Conservation (phyloP, 2,113 vertebrate species). For the Heterotis niloticus region DNA sequence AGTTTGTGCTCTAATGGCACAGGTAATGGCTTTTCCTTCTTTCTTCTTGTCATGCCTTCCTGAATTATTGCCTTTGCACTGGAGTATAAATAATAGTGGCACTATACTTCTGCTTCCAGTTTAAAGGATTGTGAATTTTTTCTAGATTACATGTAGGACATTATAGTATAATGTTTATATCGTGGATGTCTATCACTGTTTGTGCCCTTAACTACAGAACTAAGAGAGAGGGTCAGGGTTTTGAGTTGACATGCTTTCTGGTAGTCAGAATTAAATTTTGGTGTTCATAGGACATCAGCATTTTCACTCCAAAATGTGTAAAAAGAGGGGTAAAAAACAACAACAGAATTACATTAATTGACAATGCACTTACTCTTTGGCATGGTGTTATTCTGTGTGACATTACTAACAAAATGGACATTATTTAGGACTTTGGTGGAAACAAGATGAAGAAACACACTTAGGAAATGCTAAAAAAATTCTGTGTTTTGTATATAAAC, state of each 20-base stretch:
- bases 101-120: background rate
- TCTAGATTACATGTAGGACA: too few species aligned
- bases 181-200: background rate
- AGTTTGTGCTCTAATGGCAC: background rate
- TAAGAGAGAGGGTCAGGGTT: background rate
- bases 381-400: too few species aligned
- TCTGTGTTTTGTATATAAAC: too few species aligned
- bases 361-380: too few species aligned
- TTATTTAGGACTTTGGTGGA: too few species aligned
- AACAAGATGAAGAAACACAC: too few species aligned
- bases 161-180: background rate
- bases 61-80: conserved; percentile 7
- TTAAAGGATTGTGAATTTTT: background rate
- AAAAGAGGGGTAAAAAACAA: background rate
- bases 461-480: too few species aligned
- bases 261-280: too few species aligned
- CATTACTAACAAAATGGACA: too few species aligned
- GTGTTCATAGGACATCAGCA: background rate
- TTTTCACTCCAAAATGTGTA: background rate
- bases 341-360: too few species aligned
- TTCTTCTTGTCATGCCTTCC: background rate
- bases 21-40: background rate
- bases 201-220: background rate
- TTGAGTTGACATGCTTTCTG: background rate
- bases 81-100: conserved; percentile 5